Conservation (phyloP, 92 coral and sea anemone species). For the Pocillopora grandis region DNA sequence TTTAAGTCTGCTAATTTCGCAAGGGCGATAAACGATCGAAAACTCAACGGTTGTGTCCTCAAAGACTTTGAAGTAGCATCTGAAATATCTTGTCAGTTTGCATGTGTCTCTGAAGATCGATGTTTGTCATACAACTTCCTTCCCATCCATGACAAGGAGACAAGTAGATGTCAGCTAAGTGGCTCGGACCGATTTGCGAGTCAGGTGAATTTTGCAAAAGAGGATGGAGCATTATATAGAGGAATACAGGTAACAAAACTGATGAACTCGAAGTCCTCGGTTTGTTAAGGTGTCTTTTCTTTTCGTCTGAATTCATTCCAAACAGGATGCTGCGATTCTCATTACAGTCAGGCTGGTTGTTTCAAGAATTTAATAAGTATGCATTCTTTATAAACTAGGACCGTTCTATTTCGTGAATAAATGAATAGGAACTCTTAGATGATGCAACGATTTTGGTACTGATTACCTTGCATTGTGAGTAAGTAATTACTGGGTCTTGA, state of each 20-base stretch:
- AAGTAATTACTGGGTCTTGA: too few relatives aligned
- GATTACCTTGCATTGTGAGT: too few relatives aligned
- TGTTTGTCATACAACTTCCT: constrained; percentile 23
- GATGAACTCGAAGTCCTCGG: too few relatives aligned
- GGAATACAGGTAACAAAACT: constrained; percentile 18
- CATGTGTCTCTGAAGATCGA: background rate
- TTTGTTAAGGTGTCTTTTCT: too few relatives aligned
- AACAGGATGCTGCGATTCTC: too few relatives aligned
- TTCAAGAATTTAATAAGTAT: too few relatives aligned
- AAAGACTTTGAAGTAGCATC: constrained; percentile 5
- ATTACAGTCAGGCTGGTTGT: too few relatives aligned
- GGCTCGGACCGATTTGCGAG: constrained; percentile 5
- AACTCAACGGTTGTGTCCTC: background rate
- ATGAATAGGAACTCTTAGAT: too few relatives aligned
- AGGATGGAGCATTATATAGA: background rate
- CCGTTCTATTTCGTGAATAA: too few relatives aligned
- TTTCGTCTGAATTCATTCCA: too few relatives aligned
- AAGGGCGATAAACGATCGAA: background rate
- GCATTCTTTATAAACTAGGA: too few relatives aligned
- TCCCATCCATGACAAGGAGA: background rate
- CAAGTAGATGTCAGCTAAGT: constrained; percentile 8
- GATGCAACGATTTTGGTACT: too few relatives aligned
- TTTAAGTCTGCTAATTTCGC: constrained; percentile 15
- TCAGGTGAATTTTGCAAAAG: constrained; percentile 1
- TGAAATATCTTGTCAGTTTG: constrained; percentile 1